A percentile compares a stretch with the other conserved stretches of the same genome.
phyloP scores from a whole-genome alignment of 2,113 vertebrate genomes.

The Ctenomys sociabilis region DNA sequence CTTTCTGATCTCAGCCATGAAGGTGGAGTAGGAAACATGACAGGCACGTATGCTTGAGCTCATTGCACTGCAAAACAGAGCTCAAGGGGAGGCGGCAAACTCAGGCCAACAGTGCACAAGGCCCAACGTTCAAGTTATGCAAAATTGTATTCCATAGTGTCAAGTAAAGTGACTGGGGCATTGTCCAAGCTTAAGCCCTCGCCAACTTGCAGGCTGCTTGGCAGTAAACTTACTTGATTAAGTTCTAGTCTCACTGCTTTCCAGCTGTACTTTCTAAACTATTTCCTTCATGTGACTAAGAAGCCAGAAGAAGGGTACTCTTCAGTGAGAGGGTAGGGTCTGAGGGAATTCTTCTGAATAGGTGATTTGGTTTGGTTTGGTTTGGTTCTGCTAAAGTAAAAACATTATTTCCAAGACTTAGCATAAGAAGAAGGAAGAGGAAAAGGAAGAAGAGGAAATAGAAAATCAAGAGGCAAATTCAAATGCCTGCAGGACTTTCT shows the following conservation, averaged over 20 bases:
- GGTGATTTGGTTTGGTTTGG: neutral
- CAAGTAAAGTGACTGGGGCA: constrained; percentile 61
- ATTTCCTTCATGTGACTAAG: constrained; percentile 31
- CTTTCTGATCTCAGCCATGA: neutral
- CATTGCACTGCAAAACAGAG: neutral
- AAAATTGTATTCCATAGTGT: constrained; percentile 68
- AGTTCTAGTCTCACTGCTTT: constrained; percentile 16
- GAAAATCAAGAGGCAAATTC: constrained; percentile 13
- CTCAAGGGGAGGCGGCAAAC: neutral
- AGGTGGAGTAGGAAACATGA: neutral
- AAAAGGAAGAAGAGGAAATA: neutral
- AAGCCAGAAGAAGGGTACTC: neutral
- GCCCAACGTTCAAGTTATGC: constrained; percentile 66
- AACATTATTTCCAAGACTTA: constrained; percentile 6
- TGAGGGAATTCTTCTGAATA: neutral
- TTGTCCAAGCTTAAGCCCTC: constrained; percentile 51
- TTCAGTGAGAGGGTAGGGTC: neutral
- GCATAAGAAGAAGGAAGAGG: neutral
- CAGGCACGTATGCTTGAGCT: neutral
- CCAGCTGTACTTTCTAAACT: constrained; percentile 33
- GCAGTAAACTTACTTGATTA: constrained; percentile 52
- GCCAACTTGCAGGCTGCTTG: constrained; percentile 31
- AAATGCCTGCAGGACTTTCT: neutral
- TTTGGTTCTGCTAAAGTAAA: neutral
- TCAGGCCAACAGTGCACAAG: neutral